Evolutionary conservation across 2,113 vertebrate species (phyloP).

Genomic region (Malurus alboscapulatus): DNA sequence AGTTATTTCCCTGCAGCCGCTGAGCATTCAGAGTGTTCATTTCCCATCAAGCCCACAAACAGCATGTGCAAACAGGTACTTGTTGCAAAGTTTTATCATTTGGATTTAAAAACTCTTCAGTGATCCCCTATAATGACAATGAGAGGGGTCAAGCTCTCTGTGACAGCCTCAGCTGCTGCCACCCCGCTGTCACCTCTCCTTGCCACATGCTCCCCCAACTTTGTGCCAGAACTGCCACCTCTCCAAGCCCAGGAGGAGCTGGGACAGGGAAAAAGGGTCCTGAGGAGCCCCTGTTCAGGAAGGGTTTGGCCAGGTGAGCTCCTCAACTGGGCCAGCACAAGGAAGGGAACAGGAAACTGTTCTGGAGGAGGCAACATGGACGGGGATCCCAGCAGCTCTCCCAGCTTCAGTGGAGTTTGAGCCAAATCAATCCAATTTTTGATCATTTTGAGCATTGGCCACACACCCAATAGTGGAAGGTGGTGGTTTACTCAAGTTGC

Average conservation of each 20-base stretch:
- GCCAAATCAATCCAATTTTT: neutral
- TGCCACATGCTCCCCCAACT: rapidly evolving
- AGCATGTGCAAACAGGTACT: rapidly evolving
- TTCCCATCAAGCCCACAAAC: neutral
- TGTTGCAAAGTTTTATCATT: neutral
- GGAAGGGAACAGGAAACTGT: neutral
- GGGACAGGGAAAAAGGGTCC: neutral
- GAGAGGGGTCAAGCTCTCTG: neutral
- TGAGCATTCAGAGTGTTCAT: rapidly evolving
- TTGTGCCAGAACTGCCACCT: neutral
- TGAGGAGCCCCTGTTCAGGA: neutral
- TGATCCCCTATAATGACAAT: neutral
- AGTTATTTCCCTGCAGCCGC: neutral
- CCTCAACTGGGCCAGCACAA: neutral
- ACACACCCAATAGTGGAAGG: neutral
- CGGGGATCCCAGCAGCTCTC: neutral
- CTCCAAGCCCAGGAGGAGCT: neutral
- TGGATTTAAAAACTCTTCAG: neutral
- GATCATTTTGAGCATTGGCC: neutral
- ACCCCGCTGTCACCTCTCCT: neutral
- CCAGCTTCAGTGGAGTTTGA: neutral
- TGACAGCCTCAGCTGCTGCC: neutral
- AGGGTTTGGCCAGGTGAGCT: neutral
- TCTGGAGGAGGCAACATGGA: neutral
- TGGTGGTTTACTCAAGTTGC: neutral